Conservation (phyloP, 2,113 vertebrate species). For the Sceloporus tristichus region DNA sequence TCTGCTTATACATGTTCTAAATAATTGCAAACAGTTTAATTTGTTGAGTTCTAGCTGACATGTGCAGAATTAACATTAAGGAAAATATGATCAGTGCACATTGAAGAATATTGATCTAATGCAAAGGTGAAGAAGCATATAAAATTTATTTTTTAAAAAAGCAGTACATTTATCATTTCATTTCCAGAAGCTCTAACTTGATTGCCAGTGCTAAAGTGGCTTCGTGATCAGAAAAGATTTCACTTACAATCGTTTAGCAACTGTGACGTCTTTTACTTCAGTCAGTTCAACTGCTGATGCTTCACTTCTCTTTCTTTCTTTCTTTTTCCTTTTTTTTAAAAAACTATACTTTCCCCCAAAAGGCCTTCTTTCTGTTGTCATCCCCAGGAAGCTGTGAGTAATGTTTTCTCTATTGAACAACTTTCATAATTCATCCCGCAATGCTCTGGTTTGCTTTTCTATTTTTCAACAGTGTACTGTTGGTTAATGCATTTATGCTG, state of each 20-base stretch:
- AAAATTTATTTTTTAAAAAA: neutral
- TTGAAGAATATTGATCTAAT: slow-evolving; percentile 1
- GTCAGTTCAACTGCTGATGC: slow-evolving; percentile 3
- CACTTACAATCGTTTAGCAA: neutral
- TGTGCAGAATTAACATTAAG: neutral
- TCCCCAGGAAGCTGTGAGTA: slow-evolving; percentile 13
- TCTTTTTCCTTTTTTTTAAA: neutral
- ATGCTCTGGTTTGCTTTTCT: slow-evolving; percentile 26
- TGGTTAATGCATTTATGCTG: slow-evolving; percentile 22
- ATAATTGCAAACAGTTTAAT: slow-evolving; percentile 2
- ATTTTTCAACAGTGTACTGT: slow-evolving; percentile 24
- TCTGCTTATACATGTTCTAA: neutral
- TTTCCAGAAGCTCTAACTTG: neutral
- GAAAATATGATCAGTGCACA: neutral
- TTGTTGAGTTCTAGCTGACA: neutral
- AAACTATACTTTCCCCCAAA: neutral
- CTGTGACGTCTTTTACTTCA: neutral
- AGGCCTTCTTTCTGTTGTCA: slow-evolving; percentile 1
- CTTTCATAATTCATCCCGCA: slow-evolving; percentile 29
- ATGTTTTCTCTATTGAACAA: slow-evolving; percentile 30
- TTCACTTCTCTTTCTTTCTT: neutral
- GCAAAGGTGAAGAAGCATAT: neutral
- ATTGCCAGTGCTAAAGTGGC: neutral
- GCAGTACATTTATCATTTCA: neutral
- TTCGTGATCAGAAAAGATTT: slow-evolving; percentile 1